Base-by-base conservation (phyloP, 2,888 invertebrate genomes). In the Falcaria lacertinaria region DNA sequence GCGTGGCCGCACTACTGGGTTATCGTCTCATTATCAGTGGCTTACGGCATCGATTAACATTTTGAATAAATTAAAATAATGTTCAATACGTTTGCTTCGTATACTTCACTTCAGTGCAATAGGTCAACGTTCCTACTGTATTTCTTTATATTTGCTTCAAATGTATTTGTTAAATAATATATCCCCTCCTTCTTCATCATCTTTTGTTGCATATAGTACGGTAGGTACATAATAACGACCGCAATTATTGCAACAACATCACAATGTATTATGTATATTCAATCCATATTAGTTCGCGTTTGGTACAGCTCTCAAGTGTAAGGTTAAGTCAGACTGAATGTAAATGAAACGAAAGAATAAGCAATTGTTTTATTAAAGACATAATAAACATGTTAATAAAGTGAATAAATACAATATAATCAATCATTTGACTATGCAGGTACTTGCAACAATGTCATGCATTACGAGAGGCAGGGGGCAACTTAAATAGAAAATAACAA, bases 371-470 rank as follows among this genome's bases (percentile, higher is more conserved):
- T 89, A 88, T 87, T 89, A 88, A 85, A 89, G 86, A 84, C 80
- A 81, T 88, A 89, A 87, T 88, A 89, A 89, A 88, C 86, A 88
- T 87, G 80, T 84, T 85, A 79, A 83, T 87, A 86, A 87, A 87
- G 84, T 86, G 87, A 86, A 85, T 87, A 78, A 80, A 83, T 87
- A 87, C 82, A 83, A 80, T 84, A 80, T 19, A 19, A 77, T 76
- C 47, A 47, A 65, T 68, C n/a, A n/a, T n/a, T n/a, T n/a, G n/a
- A n/a, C n/a, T n/a, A n/a, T n/a, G n/a, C n/a, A 45, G 47, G 35
- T 42, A 46, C 66, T 76, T 76, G 78, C 71, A 67, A 71, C 77
- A 71, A 74, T 75, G 62, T 72, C 54, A 74, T 76, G 79, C 69
- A 74, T 68, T 73, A 72, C 54, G 57, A 75, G 70, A 80, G 60